Conservation (phyloP, 2,888 invertebrate species). For the Mylabris sibirica region DNA sequence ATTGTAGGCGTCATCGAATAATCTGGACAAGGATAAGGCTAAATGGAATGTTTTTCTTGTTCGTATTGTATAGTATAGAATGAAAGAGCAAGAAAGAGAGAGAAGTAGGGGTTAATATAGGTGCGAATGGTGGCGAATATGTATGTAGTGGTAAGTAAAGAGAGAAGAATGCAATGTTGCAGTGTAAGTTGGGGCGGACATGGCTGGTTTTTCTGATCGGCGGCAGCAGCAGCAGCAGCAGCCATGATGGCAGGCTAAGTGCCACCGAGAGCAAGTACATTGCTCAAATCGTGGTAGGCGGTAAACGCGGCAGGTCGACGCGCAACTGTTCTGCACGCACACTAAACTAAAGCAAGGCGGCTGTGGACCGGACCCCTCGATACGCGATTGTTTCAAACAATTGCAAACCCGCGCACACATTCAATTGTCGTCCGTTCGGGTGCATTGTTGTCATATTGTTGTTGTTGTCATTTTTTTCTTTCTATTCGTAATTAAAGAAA, state of each 20-base stretch:
- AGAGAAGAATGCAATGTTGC: conserved; percentile 50
- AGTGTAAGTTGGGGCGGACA: conserved; percentile 50
- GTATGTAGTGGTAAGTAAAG: conserved; percentile 16
- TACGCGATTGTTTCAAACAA: conserved; percentile 57
- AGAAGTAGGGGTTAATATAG: conserved; percentile 21
- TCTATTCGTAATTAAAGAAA: conserved; percentile 12
- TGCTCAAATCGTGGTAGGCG: conserved; percentile 60
- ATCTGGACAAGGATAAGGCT: background rate
- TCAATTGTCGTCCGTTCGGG: conserved; percentile 42
- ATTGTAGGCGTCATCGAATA: conserved; percentile 3
- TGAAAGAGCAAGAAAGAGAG: background rate
- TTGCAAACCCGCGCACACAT: conserved; percentile 53
- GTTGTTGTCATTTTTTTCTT: conserved; percentile 13
- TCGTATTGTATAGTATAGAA: too few species aligned
- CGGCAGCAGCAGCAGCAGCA: conserved; percentile 42
- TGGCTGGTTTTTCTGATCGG: conserved; percentile 48
- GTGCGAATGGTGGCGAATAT: conserved; percentile 42
- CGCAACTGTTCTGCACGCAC: conserved; percentile 59
- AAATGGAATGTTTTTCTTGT: background rate
- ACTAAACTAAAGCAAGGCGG: conserved; percentile 51
- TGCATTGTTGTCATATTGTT: conserved; percentile 40
- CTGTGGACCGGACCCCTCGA: conserved; percentile 41
- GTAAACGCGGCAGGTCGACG: conserved; percentile 59
- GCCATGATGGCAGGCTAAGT: conserved; percentile 57
- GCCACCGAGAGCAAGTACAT: conserved; percentile 53